Conservation (phyloP, 2,888 invertebrate species). For the Cynaeus angustus region DNA sequence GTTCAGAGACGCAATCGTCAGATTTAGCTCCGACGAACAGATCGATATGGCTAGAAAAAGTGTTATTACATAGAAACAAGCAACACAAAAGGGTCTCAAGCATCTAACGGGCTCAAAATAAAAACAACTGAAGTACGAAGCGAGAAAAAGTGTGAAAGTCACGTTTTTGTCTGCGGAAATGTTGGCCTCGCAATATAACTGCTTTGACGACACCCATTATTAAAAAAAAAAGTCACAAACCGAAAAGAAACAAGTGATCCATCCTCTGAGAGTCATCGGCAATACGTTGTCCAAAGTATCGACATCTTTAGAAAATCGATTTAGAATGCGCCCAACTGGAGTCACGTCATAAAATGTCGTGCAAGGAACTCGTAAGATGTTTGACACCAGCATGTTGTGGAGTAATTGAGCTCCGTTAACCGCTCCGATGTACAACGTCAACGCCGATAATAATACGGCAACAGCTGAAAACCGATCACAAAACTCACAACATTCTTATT, state of each 20-base stretch:
- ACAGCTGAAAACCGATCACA: conserved; percentile 73
- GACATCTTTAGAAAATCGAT: conserved; percentile 85
- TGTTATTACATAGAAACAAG: conserved; percentile 10
- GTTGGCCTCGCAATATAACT: conserved; percentile 55
- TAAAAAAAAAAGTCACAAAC: conserved; percentile 58
- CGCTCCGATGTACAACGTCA: conserved; percentile 80
- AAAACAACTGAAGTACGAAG: conserved; percentile 21
- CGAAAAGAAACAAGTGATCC: conserved; percentile 80
- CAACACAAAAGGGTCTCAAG: conserved; percentile 26
- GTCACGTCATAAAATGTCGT: conserved; percentile 87
- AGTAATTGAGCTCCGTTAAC: conserved; percentile 78
- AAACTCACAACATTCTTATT: conserved; percentile 17
- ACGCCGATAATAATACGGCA: conserved; percentile 79
- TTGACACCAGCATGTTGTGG: conserved; percentile 78
- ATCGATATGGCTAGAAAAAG: conserved; percentile 72
- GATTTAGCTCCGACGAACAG: conserved; percentile 73
- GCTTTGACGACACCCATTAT: conserved; percentile 49
- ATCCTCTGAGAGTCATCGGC: conserved; percentile 82
- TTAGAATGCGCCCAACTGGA: conserved; percentile 85
- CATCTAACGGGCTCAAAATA: conserved; percentile 27
- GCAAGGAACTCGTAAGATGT: conserved; percentile 80
- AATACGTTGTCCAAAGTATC: conserved; percentile 82
- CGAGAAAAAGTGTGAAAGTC: conserved; percentile 21
- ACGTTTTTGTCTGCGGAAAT: conserved; percentile 32
- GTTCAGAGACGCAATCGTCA: conserved; percentile 76